Conservation (phyloP, 1,140 invertebrate species). For the Nilaparvata lugens region DNA sequence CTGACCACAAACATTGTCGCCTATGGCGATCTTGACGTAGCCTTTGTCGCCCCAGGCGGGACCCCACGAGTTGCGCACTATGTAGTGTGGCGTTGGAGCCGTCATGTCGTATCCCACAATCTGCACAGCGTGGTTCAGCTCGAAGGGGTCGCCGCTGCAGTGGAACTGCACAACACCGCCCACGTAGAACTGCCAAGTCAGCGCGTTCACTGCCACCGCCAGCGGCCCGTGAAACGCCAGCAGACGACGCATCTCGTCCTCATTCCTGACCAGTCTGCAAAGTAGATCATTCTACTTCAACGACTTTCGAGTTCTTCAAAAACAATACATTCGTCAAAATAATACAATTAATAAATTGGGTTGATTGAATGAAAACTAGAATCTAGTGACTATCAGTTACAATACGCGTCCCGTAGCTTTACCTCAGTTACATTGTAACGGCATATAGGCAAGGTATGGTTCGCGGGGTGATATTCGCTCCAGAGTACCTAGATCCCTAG, state of each 20-base stretch:
- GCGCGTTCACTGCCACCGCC: conserved; percentile 69
- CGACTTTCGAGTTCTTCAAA: too few relatives aligned
- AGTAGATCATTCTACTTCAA: too few relatives aligned
- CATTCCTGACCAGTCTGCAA: conserved; percentile 51
- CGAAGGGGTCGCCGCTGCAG: conserved; percentile 50
- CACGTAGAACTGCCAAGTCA: conserved; percentile 80
- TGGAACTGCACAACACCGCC: conserved; percentile 78
- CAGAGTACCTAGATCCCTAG: too few relatives aligned
- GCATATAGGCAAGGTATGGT: too few relatives aligned
- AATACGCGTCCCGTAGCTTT: too few relatives aligned
- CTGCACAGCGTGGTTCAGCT: conserved; percentile 75
- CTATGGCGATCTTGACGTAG: conserved; percentile 68
- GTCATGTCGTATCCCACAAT: conserved; percentile 75
- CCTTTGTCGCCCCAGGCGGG: conserved; percentile 62
- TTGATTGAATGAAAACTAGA: too few relatives aligned
- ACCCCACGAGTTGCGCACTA: conserved; percentile 82
- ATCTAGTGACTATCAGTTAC: too few relatives aligned
- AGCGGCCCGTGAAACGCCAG: conserved; percentile 65
- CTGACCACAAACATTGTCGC: conserved; percentile 66
- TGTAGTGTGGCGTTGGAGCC: conserved; percentile 66
- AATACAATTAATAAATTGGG: too few relatives aligned
- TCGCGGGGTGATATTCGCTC: too few relatives aligned
- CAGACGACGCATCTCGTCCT: conserved; percentile 52
- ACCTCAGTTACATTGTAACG: too few relatives aligned
- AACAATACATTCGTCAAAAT: too few relatives aligned